Base-by-base conservation (phyloP, 1,140 invertebrate species). In the Drosophila nasuta region DNA sequence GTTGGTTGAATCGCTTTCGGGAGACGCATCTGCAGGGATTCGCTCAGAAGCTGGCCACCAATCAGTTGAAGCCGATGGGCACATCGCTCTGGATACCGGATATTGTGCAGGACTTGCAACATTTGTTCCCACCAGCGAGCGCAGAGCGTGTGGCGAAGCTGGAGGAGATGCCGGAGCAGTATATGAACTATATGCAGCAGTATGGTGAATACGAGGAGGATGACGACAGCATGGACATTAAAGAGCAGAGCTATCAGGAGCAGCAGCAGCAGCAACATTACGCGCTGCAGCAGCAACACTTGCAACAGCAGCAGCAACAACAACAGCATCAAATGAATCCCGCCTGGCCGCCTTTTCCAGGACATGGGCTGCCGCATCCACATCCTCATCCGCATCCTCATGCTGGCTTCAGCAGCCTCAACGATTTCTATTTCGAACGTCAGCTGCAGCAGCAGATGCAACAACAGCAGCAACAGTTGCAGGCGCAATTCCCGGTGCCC, bases 131-230 rank as follows among this genome's bases (percentile, higher is more conserved):
- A 6, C 91, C 91, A 2, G 91, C 91, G 0, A 92, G 79, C 25
- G 83, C 91, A 0, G 91, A 92, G 17, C 75, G 87, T n/a, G 79
- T 92, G 46, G 90, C 87, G 4, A 92, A 89, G 41, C 79, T 92
- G 56, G 91, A 92, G 54, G 88, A 90, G 69, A 82, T 92, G 68
- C 91, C 91, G 1, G 91, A 92, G 60, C 91, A 92, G 46, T 92
- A 92, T 25, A 82, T 91, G 70, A 78, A 69, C 48, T 92, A 92
- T 52, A 91, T 92, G 87, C 86, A 89, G n/a, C 87, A 92, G 51
- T 92, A 92, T 28, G 88, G 91, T 7, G 90, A 91, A 11, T 91
- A 91, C 54, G 88, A 92, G 49, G 90, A 92, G 56, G 91, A 91
- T 3, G 90, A 91, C 0, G 90, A 91, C 52, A 91, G 90, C 28